phyloP scores from a whole-genome alignment of 2,888 invertebrate species.

The Apamea epomidion region DNA sequence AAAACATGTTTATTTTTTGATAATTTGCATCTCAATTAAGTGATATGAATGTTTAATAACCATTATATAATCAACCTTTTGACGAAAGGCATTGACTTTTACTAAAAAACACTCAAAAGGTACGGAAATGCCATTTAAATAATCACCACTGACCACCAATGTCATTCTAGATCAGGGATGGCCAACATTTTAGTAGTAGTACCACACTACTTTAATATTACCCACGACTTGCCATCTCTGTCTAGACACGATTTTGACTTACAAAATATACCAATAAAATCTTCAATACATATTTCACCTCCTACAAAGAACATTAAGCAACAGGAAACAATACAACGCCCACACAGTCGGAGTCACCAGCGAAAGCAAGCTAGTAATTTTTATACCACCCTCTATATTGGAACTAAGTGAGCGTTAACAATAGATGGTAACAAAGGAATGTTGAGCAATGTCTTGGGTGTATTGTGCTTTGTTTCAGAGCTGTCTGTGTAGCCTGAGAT shows the following conservation, averaged over 20 bases:
- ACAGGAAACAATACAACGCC: slow-evolving; percentile 36
- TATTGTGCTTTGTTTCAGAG: slow-evolving; percentile 52
- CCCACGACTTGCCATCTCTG: neutral
- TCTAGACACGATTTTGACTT: neutral
- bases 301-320: slow-evolving; percentile 3
- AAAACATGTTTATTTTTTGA: neutral
- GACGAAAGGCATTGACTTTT: neutral
- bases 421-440: slow-evolving; percentile 44
- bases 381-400: slow-evolving; percentile 29
- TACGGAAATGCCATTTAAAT: too few relatives aligned
- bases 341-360: slow-evolving; percentile 23
- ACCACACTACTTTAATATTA: neutral
- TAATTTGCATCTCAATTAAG: neutral
- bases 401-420: slow-evolving; percentile 38
- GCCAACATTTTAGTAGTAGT: neutral
- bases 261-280: neutral
- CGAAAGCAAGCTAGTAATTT: slow-evolving; percentile 40
- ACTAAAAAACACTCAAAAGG: neutral
- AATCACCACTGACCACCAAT: fast-evolving
- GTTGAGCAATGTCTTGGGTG: slow-evolving; percentile 41
- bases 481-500: slow-evolving; percentile 21
- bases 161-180: neutral
- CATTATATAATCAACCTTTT: neutral
- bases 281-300: neutral
- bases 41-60: neutral